phyloP scores from a whole-genome alignment of 2,888 invertebrate genomes.

The Timema cristinae region DNA sequence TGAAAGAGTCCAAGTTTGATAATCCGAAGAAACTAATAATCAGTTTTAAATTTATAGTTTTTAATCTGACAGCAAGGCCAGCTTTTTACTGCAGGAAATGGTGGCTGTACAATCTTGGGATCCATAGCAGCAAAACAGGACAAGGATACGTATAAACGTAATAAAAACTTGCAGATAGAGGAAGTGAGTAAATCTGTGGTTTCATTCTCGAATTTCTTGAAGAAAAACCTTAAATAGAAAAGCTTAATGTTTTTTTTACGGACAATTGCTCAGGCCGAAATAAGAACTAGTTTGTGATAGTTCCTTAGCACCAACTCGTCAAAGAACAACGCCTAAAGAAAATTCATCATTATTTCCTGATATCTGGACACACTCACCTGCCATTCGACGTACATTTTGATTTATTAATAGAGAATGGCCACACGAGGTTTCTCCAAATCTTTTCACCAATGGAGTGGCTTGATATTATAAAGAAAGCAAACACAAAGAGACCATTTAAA shows the following conservation, averaged over 20 bases:
- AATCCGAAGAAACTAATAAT: conserved; percentile 12
- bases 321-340: not conserved
- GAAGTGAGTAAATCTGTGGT: conserved; percentile 4
- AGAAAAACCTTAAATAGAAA: not conserved
- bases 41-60: conserved; percentile 2
- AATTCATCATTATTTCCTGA: conserved; percentile 7
- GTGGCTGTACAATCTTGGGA: not conserved
- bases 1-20: not conserved
- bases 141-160: not conserved
- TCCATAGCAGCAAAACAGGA: conserved; percentile 7
- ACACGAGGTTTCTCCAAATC: conserved; percentile 6
- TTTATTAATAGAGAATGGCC: too few relatives aligned
- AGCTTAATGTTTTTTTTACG: not conserved
- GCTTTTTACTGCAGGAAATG: conserved; percentile 11
- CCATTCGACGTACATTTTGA: not conserved
- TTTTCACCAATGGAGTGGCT: conserved; percentile 4
- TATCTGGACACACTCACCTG: conserved; percentile 4
- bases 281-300: not conserved
- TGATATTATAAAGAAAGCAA: conserved; percentile 7
- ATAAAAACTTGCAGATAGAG: conserved; percentile 4
- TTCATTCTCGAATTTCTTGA: not conserved
- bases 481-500: conserved; percentile 7
- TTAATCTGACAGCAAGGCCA: conserved; percentile 3
- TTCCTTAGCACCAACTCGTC: conserved; percentile 4
- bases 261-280: not conserved